Evolutionary conservation across 2,113 vertebrate genomes (phyloP), one percentile per base, ranked within the genome.

Genomic region (Brienomyrus longianalis): DNA sequence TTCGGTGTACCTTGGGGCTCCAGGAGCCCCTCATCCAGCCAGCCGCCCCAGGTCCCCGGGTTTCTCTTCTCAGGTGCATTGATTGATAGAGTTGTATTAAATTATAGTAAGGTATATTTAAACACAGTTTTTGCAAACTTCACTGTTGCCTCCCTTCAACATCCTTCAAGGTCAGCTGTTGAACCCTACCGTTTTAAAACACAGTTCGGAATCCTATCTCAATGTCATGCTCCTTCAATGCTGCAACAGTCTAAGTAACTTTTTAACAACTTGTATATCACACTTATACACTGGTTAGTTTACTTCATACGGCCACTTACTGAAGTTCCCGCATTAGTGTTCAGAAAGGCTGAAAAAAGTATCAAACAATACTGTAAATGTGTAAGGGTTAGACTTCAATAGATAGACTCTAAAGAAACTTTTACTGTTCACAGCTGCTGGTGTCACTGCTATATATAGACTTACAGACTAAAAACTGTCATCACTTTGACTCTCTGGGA

Each of bases 361-460:
- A 48, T 7, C 21, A n/a, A 48, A 45, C 77, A 45, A 84, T 84
- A 31, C 31, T 31, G 31, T 31, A 84, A 47, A 21, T 48, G 86
- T 66, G 51, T 50, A 43, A 45, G 48, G 48, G 17, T 43, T 50
- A 2, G 35, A n/a, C 62, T 80, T 77, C 48, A 47, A 43, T 31
- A 62, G 86, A 35, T 27, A 43, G 35, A 66, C 54, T 31, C 39
- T 45, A 66, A 62, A 15, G 87, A 21, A n/a, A 45, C 56, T 15
- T 47, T 62, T 56, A 54, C 50, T 21, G 5, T 43, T 13, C 51
- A 54, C 85, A 35, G 51, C 92, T 86, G 84, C 91, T 95, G 95
- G 94, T 95, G 94, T 94, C 94, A 95, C 52, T 1, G 88, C 91
- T 93, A 92, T 90, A 92, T 90, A 91, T 91, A 92, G 90, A 84